Conservation (phyloP, 1,140 invertebrate genomes). For the Lysiphlebus fabarum region DNA sequence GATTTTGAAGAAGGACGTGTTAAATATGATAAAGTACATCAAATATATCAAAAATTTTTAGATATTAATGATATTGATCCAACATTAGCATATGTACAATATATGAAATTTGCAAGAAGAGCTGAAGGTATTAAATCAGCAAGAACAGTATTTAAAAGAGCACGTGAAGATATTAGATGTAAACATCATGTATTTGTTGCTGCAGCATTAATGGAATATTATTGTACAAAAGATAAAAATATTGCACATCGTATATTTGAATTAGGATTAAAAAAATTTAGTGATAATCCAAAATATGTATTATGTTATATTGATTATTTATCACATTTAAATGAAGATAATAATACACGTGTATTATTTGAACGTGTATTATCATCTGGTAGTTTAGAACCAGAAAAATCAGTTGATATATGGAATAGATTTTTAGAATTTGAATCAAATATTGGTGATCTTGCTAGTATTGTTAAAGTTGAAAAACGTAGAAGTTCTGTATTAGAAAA, state of each 20-base stretch:
- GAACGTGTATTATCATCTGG: conserved; percentile 93
- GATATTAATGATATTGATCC: conserved; percentile 89
- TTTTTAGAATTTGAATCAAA: conserved; percentile 99
- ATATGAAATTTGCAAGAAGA: conserved; percentile 97
- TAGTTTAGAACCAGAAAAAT: conserved; percentile 87
- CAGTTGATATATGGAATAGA: conserved; percentile 96
- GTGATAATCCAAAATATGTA: conserved; percentile 90
- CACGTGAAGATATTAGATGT: conserved; percentile 82
- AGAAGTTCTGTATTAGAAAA: conserved; percentile 88
- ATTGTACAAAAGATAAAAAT: conserved; percentile 98
- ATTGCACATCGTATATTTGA: conserved; percentile 98
- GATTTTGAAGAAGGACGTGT: conserved; percentile 97
- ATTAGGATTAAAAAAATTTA: conserved; percentile 94
- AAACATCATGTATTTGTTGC: conserved; percentile 94
- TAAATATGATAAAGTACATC: conserved; percentile 96
- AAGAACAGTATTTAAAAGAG: conserved; percentile 89
- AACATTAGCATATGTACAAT: conserved; percentile 94
- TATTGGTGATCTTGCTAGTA: conserved; percentile 96
- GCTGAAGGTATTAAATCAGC: conserved; percentile 98
- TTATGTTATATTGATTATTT: conserved; percentile 96
- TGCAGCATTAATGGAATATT: conserved; percentile 98
- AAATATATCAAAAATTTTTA: conserved; percentile 91
- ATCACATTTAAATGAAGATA: conserved; percentile 98
- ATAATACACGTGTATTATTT: conserved; percentile 96
- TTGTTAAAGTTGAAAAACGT: conserved; percentile 95